Base-by-base conservation (phyloP, 92 coral and sea anemone species). In the Meandrina meandrites region DNA sequence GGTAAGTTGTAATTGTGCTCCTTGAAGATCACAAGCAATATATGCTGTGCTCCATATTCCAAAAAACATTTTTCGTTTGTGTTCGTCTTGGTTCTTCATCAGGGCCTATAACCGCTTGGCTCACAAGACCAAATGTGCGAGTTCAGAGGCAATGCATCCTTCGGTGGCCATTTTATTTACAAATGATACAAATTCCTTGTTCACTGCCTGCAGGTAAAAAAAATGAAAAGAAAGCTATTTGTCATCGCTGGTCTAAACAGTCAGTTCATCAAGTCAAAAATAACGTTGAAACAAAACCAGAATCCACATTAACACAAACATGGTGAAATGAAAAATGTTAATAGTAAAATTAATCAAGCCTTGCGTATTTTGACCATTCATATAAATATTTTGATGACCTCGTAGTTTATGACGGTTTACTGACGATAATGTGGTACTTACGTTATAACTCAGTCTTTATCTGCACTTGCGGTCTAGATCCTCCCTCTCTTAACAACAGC, bases 81-180 rank as follows among this genome's bases (percentile, higher is more conserved):
- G 30, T 6, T 22, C 30, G 68, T 60, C 68, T 60, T 22, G 27
- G n/a, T 24, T 27, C 31, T 5, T 12, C 13, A 22, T 10, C 78
- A 34, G 27, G 78, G 78, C 78, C 48, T 73, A 19, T 27, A 1
- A 2, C 24, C 35, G 47, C 78, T 73, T 37, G 76, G 76, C 13
- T 72, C 24, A 72, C 1, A 70, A 6, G 21, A 24, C 31, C 37
- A 28, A 6, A 10, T 68, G 73, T 34, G 76, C 24, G 16, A 2
- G 4, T 35, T 8, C 48, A 37, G 51, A 19, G 82, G 28, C n/a
- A 21, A 50, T 31, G 45, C 30, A 3, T 16, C n/a, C 76, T 32
- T 34, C 8, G 47, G 40, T 77, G 83, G 69, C 28, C 21, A 30
- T 79, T 34, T 80, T 80, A 40, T 37, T 80, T 62, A 64, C 84